These are phyloP conservation scores for Dryadula phaetusa DNA, from an alignment of 2,888 invertebrate genomes.

Conservation along the genomic window DNA sequence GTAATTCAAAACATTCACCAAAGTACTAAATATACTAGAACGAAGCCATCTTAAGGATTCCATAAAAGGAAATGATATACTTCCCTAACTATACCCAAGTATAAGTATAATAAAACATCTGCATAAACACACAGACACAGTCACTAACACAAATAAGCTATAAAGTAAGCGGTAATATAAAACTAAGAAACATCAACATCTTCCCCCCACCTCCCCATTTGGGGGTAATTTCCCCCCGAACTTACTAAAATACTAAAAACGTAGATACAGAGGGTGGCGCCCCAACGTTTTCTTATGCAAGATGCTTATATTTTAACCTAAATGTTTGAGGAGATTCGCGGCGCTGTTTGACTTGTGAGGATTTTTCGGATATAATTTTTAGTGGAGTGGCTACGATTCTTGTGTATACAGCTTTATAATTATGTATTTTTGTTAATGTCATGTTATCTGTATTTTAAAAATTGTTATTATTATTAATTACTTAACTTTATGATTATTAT, in stretches of 20 bases:
- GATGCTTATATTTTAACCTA: conserved; percentile 84
- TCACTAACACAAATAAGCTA: conserved; percentile 82
- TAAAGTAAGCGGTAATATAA: conserved; percentile 84
- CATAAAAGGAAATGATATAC: conserved; percentile 49
- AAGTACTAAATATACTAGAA: background rate
- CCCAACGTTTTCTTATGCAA: conserved; percentile 82
- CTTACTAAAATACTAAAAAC: conserved; percentile 85
- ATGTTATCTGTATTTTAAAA: background rate
- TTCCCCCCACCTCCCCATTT: conserved; percentile 57
- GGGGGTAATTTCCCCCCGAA: conserved; percentile 81
- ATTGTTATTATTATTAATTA: no score
- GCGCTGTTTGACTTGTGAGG: conserved; percentile 52
- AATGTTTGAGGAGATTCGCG: conserved; percentile 65
- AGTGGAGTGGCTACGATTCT: conserved; percentile 19
- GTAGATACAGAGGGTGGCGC: conserved; percentile 77
- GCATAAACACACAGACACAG: conserved; percentile 70
- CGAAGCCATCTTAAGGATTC: conserved; percentile 26
- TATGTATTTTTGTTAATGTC: background rate
- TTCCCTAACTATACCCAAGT: background rate
- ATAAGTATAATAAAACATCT: conserved; percentile 64
- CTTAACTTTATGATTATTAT: no score
- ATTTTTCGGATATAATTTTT: conserved; percentile 44
- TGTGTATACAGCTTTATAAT: conserved; percentile 1
- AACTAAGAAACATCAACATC: conserved; percentile 85
- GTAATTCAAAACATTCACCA: background rate